Conservation (phyloP, 2,113 vertebrate species). For the Petrocephalus microphthalmus region DNA sequence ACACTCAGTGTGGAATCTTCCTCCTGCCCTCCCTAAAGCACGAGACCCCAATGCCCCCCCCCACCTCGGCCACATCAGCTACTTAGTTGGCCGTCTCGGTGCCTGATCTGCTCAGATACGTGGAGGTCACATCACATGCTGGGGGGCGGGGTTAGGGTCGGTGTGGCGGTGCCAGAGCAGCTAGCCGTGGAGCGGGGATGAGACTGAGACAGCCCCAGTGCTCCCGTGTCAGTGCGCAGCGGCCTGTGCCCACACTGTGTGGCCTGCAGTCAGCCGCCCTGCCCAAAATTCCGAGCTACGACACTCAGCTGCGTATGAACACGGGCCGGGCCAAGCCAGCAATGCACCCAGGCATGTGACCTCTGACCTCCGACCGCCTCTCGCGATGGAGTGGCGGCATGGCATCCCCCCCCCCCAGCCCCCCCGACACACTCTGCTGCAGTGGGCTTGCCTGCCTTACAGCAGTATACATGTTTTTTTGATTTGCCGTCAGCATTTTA, state of each 20-base stretch:
- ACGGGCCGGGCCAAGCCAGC: not conserved
- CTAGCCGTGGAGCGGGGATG: not conserved
- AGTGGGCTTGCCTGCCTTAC: not conserved
- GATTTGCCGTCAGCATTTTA: not conserved
- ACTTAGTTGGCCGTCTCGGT: not conserved
- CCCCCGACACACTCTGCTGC: not conserved
- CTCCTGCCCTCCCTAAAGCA: not conserved
- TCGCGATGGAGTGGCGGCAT: not conserved
- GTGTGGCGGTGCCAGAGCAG: conserved; percentile 23
- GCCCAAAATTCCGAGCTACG: not conserved
- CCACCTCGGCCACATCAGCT: not conserved
- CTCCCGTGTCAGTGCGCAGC: no score
- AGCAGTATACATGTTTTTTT: not conserved
- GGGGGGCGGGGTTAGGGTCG: not conserved
- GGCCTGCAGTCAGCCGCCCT: not conserved
- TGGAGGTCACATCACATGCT: not conserved
- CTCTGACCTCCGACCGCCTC: not conserved
- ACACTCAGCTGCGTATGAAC: not conserved
- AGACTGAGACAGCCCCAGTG: not conserved
- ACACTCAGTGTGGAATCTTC: not conserved
- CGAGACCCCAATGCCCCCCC: not conserved
- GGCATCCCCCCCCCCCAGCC: not conserved
- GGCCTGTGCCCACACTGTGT: not conserved
- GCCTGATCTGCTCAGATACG: no score
- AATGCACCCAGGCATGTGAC: not conserved